Conservation (phyloP, 2,113 vertebrate species). For the Eira barbara region DNA sequence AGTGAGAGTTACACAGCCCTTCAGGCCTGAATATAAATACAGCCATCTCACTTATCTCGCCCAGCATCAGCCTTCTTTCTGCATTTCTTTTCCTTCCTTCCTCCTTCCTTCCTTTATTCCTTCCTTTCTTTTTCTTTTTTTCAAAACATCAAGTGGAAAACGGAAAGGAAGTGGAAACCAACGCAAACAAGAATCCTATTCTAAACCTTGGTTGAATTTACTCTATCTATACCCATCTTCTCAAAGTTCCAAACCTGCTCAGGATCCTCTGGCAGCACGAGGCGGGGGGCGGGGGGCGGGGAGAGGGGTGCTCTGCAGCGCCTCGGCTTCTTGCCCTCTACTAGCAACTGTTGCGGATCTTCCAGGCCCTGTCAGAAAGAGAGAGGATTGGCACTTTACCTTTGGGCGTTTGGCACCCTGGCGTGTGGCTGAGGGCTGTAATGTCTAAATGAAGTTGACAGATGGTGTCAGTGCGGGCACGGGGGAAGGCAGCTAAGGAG, state of each 20-base stretch:
- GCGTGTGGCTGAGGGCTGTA: conserved; percentile 82
- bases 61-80: not conserved
- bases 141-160: not conserved
- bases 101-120: not conserved
- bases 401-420: conserved; percentile 78
- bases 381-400: conserved; percentile 70
- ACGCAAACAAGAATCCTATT: not conserved
- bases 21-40: not conserved
- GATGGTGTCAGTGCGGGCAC: conserved; percentile 85
- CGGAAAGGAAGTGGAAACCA: not conserved
- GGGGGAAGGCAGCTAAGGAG: conserved; percentile 70
- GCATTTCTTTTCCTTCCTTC: not conserved
- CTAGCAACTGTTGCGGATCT: not conserved
- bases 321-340: not conserved
- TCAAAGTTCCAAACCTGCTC: not conserved
- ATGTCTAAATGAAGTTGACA: conserved; percentile 82
- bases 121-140: not conserved
- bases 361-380: not conserved
- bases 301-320: not conserved
- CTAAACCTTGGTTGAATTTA: not conserved
- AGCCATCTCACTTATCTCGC: not conserved
- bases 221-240: not conserved
- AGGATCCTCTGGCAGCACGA: not conserved
- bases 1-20: not conserved
- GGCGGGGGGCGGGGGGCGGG: fast-evolving